Evolutionary conservation across 2,797 vertebrate species (phyloP), one percentile per base, ranked within the genome.

Genomic region (Tapirus indicus): DNA sequence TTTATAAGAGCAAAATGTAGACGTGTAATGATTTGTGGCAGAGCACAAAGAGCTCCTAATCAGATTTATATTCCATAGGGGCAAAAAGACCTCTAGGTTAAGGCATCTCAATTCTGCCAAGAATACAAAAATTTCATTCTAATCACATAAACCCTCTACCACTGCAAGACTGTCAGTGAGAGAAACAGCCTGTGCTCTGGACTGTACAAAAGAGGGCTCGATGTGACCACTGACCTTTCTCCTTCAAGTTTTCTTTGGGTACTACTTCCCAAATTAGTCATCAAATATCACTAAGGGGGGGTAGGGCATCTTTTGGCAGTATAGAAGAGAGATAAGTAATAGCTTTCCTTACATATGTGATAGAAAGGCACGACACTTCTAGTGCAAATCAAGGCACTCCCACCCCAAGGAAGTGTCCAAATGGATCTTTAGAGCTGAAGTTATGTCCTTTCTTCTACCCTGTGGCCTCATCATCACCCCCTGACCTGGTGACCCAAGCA

Each of bases 1-100:
- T 94, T 96, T 83, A 91, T 60, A 91, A 95, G 77, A 85, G 78
- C 27, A 52, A 84, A 95, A 75, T 52, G 62, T 38, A 91, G 93
- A 85, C 5, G 0, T 49, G 66, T n/a, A 74, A 97, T 95, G 96
- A 97, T 93, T 94, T 93, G 92, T 83, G 77, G 90, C 84, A 84
- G 44, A 88, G 78, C 68, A 93, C 90, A 93, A 82, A 94, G 93
- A 97, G 68, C 56, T 82, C 85, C 75, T 96, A 84, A 96, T 95
- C 21, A 2, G 49, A 87, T 96, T 92, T 95, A 32, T 88, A 95
- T 41, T 62, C 97, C 79, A 35, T 0, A 47, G 68, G 84, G 79
- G 56, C 35, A 56, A 87, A 91, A 94, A 88, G 72, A 71, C 47
- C 84, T 95, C 88, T 18, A 69, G 41, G 72, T 84, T 89, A 90